Conservation (phyloP, 2,888 invertebrate species). For the Oscheius myriophilus region DNA sequence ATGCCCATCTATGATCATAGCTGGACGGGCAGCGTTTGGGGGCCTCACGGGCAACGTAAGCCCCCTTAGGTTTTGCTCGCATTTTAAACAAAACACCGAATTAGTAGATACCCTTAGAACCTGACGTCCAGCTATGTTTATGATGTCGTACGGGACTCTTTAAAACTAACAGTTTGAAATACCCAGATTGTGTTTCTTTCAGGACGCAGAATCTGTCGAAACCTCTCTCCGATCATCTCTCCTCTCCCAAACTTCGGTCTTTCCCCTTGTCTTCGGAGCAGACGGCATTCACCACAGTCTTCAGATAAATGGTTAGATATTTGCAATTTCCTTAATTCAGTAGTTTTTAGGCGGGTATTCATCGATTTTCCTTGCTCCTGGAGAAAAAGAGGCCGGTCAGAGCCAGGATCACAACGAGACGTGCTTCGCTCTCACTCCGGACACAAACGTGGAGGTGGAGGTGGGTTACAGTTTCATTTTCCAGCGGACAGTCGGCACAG, state of each 20-base stretch:
- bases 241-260: slow-evolving; percentile 4
- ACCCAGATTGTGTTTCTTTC: background rate
- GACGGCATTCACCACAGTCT: slow-evolving; percentile 6
- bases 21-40: too few species aligned
- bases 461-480: background rate
- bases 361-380: too few species aligned
- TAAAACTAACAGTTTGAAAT: background rate
- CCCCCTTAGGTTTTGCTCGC: too few species aligned
- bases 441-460: background rate
- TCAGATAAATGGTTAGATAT: slow-evolving; percentile 1
- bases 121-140: too few species aligned
- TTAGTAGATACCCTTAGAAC: too few species aligned
- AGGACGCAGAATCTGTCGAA: background rate
- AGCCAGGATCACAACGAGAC: slow-evolving; percentile 4
- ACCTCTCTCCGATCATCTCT: slow-evolving; percentile 5
- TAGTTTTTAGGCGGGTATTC: too few species aligned
- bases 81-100: too few species aligned
- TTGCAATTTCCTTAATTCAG: background rate
- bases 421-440: slow-evolving; percentile 1
- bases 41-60: too few species aligned
- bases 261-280: slow-evolving; percentile 11
- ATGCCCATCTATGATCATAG: too few species aligned
- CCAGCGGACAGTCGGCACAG: too few species aligned
- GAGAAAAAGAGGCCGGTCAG: background rate
- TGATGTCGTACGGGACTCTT: background rate